Evolutionary conservation across 2,888 invertebrate species (phyloP).

Genomic region (Myopa testacea): DNA sequence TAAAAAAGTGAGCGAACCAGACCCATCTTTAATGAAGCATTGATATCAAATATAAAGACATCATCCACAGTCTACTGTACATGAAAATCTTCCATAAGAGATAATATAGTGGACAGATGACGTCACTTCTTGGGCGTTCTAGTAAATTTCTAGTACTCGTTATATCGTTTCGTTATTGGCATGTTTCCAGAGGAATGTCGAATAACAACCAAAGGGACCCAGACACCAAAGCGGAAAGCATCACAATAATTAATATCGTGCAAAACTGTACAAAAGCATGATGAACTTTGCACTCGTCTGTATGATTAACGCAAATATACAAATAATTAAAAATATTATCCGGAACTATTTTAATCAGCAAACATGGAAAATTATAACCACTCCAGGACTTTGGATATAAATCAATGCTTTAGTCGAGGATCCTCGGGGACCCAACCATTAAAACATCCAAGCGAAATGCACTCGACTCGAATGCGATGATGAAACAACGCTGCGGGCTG

Average conservation of each 20-base stretch:
- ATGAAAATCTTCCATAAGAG: too few species aligned
- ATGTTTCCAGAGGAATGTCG: too few species aligned
- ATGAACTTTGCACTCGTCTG: not conserved
- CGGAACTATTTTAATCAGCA: constrained; percentile 4
- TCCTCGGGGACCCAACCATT: not conserved
- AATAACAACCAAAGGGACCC: too few species aligned
- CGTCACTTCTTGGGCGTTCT: too few species aligned
- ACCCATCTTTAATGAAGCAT: too few species aligned
- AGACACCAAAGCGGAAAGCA: not conserved
- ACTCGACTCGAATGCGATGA: not conserved
- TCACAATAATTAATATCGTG: not conserved
- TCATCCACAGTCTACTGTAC: too few species aligned
- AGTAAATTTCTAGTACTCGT: too few species aligned
- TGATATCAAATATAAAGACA: too few species aligned
- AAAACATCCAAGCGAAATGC: not conserved
- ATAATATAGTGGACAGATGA: too few species aligned
- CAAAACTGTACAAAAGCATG: not conserved
- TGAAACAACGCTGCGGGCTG: not conserved
- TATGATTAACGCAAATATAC: not conserved
- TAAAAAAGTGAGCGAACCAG: too few species aligned
- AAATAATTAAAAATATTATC: not conserved
- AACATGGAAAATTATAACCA: not conserved
- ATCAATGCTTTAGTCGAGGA: not conserved
- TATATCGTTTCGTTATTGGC: too few species aligned
- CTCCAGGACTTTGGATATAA: not conserved